Conservation (phyloP, 2,888 invertebrate species). For the Formica aserva region DNA sequence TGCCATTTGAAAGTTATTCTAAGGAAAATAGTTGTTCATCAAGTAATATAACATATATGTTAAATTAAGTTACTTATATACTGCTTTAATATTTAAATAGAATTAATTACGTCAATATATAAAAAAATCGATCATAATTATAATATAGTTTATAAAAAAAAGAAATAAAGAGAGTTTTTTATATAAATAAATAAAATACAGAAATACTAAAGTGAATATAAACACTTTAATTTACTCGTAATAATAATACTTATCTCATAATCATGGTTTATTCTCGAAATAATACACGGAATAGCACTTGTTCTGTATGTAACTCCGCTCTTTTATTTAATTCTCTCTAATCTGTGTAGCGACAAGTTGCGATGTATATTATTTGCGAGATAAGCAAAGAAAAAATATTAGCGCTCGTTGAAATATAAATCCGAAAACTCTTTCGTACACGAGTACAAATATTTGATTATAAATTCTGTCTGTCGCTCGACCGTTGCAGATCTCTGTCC, state of each 20-base stretch:
- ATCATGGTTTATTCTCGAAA: no score
- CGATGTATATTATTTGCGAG: neutral
- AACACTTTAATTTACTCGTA: neutral
- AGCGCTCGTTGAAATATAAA: conserved; percentile 5
- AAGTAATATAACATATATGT: neutral
- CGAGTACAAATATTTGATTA: conserved; percentile 30
- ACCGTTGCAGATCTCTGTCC: neutral
- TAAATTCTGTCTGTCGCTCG: conserved; percentile 23
- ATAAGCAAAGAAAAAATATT: conserved; percentile 20
- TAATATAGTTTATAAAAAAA: neutral
- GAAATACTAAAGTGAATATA: neutral
- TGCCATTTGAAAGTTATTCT: conserved; percentile 12
- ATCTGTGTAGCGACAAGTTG: neutral
- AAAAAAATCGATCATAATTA: neutral
- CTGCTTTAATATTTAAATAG: neutral
- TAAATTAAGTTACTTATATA: neutral
- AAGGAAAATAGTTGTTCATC: neutral
- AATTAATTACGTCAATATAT: neutral
- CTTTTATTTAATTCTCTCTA: neutral
- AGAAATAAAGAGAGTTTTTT: neutral
- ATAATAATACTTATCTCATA: neutral
- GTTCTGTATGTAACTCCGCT: no score
- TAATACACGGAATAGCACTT: no score
- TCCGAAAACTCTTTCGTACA: conserved; percentile 10
- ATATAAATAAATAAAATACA: neutral